These are phyloP conservation scores for Oreohelix idahoensis DNA, from an alignment of 1,140 invertebrate species.

Conservation along the genomic window DNA sequence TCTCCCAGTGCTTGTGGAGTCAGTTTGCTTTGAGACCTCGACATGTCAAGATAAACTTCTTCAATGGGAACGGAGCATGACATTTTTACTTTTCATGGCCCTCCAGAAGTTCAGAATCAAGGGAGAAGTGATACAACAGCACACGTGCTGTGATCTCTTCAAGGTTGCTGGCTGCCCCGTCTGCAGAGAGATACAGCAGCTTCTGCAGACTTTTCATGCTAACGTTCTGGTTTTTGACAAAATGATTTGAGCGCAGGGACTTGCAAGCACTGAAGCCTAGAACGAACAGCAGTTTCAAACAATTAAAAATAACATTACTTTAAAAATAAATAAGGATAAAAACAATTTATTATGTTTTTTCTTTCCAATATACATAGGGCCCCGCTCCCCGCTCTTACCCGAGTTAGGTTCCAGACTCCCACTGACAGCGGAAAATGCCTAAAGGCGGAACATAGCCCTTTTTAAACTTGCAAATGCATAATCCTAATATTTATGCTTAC, in stretches of 20 bases:
- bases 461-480: too few relatives aligned
- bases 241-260: neutral
- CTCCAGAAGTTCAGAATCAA: conserved; percentile 17
- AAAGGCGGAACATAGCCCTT: too few relatives aligned
- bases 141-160: conserved; percentile 14
- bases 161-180: neutral
- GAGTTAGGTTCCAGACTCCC: too few relatives aligned
- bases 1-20: neutral
- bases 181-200: conserved; percentile 10
- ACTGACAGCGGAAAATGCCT: too few relatives aligned
- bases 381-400: too few relatives aligned
- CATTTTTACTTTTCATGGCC: conserved; percentile 21
- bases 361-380: too few relatives aligned
- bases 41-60: conserved; percentile 32
- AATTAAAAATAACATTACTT: too few relatives aligned
- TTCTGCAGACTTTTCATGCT: conserved; percentile 30
- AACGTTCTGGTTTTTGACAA: conserved; percentile 32
- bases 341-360: too few relatives aligned
- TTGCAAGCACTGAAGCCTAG: neutral
- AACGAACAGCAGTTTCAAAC: too few relatives aligned
- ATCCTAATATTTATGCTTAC: too few relatives aligned
- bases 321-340: too few relatives aligned
- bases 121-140: neutral
- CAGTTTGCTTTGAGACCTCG: neutral
- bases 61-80: neutral